Conservation (phyloP, 1,140 invertebrate species). For the Luehdorfia chinensis region DNA sequence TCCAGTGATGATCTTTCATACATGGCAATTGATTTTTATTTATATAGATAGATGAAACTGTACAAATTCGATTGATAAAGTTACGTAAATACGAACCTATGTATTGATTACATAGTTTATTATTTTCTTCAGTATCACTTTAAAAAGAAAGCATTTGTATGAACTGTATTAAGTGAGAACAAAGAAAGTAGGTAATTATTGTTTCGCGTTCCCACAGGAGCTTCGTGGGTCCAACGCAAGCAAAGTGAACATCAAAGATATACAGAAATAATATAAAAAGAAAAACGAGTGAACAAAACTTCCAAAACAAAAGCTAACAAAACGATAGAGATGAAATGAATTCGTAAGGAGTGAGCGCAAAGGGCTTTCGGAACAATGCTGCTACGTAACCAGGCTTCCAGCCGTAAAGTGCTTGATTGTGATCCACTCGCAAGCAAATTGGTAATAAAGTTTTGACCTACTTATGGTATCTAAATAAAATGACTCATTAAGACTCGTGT, state of each 20-base stretch:
- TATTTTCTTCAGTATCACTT: not conserved
- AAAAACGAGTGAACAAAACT: slow-evolving; percentile 45
- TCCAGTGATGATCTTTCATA: not conserved
- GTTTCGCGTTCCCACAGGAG: slow-evolving; percentile 16
- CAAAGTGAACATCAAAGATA: slow-evolving; percentile 47
- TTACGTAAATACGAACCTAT: too few species aligned
- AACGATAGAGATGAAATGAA: slow-evolving; percentile 56
- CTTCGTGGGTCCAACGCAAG: not conserved
- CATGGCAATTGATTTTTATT: not conserved
- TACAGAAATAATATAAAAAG: slow-evolving; percentile 34
- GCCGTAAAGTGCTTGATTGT: slow-evolving; percentile 30
- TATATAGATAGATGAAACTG: too few species aligned
- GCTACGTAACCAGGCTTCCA: slow-evolving; percentile 28
- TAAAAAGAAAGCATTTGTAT: not conserved
- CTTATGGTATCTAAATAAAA: not conserved
- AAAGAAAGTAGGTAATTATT: slow-evolving; percentile 16
- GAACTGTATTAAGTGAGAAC: slow-evolving; percentile 9
- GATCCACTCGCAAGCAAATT: slow-evolving; percentile 28
- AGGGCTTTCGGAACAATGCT: slow-evolving; percentile 48
- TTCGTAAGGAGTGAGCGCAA: slow-evolving; percentile 43
- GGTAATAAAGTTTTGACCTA: slow-evolving; percentile 5
- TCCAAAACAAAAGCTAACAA: slow-evolving; percentile 57
- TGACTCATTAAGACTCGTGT: not conserved
- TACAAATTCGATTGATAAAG: too few species aligned
- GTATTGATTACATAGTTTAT: too few species aligned